Evolutionary conservation across 1,140 invertebrate genomes (phyloP).

Genomic region (Diabrotica virgifera): DNA sequence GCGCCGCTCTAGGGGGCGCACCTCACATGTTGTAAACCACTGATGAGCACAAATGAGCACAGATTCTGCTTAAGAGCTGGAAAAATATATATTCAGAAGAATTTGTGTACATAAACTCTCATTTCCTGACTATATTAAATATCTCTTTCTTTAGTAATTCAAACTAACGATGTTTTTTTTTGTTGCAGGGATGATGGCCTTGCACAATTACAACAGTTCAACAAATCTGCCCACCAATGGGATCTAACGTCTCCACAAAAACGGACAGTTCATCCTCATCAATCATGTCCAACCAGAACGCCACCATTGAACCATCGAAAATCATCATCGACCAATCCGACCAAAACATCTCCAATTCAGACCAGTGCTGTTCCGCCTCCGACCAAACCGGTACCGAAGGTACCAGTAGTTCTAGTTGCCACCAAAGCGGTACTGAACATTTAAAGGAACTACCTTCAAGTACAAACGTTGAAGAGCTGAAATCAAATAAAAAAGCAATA

Average conservation of each 20-base stretch:
- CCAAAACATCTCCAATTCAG: constrained; percentile 1
- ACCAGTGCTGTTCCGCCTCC: no score
- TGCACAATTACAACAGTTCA: no score
- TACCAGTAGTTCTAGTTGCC: constrained; percentile 19
- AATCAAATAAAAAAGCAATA: constrained; percentile 34
- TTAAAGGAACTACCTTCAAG: constrained; percentile 17
- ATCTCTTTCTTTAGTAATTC: no score
- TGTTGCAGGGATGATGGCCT: no score
- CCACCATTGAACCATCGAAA: constrained; percentile 5
- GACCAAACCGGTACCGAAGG: constrained; percentile 13
- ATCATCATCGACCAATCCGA: background rate
- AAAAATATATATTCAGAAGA: no score
- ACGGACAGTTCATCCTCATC: constrained; percentile 3
- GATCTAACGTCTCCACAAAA: constrained; percentile 20
- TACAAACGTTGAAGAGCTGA: constrained; percentile 28
- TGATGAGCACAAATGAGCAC: no score
- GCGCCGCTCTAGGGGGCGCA: no score
- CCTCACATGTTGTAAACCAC: no score
- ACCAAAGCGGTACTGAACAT: background rate
- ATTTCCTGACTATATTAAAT: no score
- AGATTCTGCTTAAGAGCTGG: no score
- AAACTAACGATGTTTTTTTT: no score
- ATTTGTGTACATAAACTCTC: no score
- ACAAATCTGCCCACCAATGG: constrained; percentile 10
- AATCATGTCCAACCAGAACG: background rate